Conservation (phyloP, 2,797 vertebrate species). For the Smutsia gigantea region DNA sequence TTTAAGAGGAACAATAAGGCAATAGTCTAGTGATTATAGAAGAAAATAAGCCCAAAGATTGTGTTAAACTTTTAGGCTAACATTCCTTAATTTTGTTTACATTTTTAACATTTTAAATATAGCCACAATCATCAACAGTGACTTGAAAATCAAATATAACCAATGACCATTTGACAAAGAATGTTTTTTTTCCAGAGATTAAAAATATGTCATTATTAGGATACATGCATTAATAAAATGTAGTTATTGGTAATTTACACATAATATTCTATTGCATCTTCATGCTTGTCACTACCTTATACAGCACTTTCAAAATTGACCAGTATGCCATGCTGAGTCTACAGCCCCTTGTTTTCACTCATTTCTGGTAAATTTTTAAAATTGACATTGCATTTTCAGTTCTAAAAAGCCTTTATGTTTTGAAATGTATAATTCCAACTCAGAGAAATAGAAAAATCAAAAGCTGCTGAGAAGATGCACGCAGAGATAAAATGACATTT, state of each 20-base stretch:
- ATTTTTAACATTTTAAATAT: background rate
- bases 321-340: background rate
- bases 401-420: constrained; percentile 13
- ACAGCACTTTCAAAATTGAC: background rate
- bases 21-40: background rate
- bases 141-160: background rate
- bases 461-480: background rate
- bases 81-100: background rate
- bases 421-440: constrained; percentile 18
- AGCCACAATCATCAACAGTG: background rate
- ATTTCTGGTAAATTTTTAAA: background rate
- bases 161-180: background rate
- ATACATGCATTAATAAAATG: background rate
- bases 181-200: background rate
- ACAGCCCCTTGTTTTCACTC: background rate
- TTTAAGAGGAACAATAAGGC: background rate
- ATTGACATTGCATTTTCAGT: background rate
- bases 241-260: background rate
- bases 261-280: background rate
- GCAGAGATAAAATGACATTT: background rate
- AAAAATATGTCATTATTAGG: background rate
- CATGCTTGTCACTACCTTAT: background rate
- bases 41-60: background rate
- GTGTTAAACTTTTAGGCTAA: background rate
- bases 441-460: background rate